These are phyloP conservation scores for Aspiorhynchus laticeps DNA, from an alignment of 2,113 vertebrate genomes.

Conservation along the genomic window DNA sequence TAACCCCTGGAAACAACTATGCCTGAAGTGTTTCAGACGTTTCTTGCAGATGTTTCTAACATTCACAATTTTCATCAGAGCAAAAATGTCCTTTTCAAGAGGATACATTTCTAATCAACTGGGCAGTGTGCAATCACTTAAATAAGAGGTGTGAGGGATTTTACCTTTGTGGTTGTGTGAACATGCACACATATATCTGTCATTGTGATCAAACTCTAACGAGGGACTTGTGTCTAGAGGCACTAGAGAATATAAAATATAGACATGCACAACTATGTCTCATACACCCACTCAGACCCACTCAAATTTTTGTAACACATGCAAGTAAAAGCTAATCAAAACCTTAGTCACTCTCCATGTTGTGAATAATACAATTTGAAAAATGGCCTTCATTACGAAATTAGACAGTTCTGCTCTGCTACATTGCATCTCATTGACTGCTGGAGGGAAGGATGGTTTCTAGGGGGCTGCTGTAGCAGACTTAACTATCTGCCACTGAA, in stretches of 20 bases:
- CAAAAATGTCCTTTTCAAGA: neutral
- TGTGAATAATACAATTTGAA: conserved; percentile 42
- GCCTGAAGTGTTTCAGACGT: neutral
- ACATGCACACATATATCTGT: neutral
- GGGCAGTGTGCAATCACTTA: conserved; percentile 14
- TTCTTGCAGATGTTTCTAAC: neutral
- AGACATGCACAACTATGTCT: neutral
- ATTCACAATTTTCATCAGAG: neutral
- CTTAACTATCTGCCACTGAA: conserved; percentile 19
- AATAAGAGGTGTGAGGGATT: neutral
- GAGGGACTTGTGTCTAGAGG: conserved; percentile 5
- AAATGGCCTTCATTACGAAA: conserved; percentile 35
- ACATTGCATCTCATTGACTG: conserved; percentile 30
- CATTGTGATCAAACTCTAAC: neutral
- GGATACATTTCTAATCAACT: neutral
- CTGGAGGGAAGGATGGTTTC: neutral
- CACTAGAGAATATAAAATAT: conserved; percentile 16
- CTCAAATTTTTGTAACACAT: neutral
- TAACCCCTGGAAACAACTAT: no score
- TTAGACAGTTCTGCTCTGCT: conserved; percentile 21
- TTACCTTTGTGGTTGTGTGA: neutral
- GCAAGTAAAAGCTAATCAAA: neutral
- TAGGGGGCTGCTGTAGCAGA: neutral
- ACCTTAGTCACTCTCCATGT: neutral
- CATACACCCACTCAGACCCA: conserved; percentile 8